A percentile compares a stretch with the other conserved stretches of the same genome.
Conservation (phyloP, 92 coral and sea anemone genomes). For the Porites evermanni region DNA sequence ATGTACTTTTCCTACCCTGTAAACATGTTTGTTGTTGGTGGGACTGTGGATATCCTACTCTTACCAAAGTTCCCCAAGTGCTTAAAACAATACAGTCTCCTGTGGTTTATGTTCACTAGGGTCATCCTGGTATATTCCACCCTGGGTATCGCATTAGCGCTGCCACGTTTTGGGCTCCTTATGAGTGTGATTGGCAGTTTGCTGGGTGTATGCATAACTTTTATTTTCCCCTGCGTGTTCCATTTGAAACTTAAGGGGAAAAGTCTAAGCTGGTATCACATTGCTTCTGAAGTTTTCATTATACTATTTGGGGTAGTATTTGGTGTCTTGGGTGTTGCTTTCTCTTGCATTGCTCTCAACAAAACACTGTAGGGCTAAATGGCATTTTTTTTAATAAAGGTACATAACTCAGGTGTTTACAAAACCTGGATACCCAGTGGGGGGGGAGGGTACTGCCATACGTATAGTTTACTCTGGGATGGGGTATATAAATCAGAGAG, state of each 20-base stretch:
- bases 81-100: constrained; percentile 47
- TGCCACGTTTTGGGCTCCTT: constrained; percentile 82
- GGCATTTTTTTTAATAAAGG: no score
- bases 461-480: no score
- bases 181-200: constrained; percentile 87
- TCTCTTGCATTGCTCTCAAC: constrained; percentile 77
- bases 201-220: constrained; percentile 77
- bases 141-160: constrained; percentile 75
- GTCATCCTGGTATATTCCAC: constrained; percentile 62
- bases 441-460: no score
- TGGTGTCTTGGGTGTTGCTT: constrained; percentile 69
- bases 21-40: constrained; percentile 84
- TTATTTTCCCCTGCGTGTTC: constrained; percentile 79
- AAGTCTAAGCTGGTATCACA: constrained; percentile 57
- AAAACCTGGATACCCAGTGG: no score
- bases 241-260: constrained; percentile 77
- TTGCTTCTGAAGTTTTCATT: constrained; percentile 51
- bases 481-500: no score
- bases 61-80: constrained; percentile 75
- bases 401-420: no score
- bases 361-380: constrained; percentile 5
- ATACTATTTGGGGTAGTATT: constrained; percentile 67
- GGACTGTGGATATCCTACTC: constrained; percentile 67
- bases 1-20: constrained; percentile 80
- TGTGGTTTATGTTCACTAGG: constrained; percentile 66